A percentile compares a stretch with the other conserved stretches of the same genome.
Conservation (phyloP, 1,140 invertebrate genomes). For the Heliothis virescens region DNA sequence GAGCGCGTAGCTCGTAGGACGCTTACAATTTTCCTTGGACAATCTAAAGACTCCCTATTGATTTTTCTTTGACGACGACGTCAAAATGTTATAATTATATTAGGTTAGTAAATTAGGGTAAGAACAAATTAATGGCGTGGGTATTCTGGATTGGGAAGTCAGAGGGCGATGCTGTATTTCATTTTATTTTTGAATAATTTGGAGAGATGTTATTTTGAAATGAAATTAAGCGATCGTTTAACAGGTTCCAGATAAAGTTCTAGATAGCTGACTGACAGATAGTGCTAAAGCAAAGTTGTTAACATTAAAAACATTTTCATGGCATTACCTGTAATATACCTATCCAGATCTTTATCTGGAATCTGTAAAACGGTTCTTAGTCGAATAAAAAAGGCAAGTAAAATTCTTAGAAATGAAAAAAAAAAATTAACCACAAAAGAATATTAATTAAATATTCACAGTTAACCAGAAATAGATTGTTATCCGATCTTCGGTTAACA, state of each 20-base stretch:
- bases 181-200: neutral
- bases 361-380: too few relatives aligned
- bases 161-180: neutral
- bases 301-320: too few relatives aligned
- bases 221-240: neutral
- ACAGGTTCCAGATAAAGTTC: too few relatives aligned
- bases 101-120: slow-evolving; percentile 4
- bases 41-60: slow-evolving; percentile 1
- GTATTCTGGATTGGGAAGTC: neutral
- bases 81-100: slow-evolving; percentile 23
- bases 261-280: too few relatives aligned
- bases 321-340: too few relatives aligned
- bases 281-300: too few relatives aligned
- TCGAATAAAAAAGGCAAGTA: neutral
- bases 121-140: neutral
- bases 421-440: neutral
- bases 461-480: neutral
- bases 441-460: neutral
- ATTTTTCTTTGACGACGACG: slow-evolving; percentile 28
- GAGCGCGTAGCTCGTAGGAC: slow-evolving; percentile 21
- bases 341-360: too few relatives aligned
- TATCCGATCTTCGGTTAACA: neutral
- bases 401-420: neutral
- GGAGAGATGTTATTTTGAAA: neutral
- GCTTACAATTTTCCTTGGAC: slow-evolving; percentile 32